Conservation (phyloP, 2,888 invertebrate genomes). For the Amblyjoppa proteus region DNA sequence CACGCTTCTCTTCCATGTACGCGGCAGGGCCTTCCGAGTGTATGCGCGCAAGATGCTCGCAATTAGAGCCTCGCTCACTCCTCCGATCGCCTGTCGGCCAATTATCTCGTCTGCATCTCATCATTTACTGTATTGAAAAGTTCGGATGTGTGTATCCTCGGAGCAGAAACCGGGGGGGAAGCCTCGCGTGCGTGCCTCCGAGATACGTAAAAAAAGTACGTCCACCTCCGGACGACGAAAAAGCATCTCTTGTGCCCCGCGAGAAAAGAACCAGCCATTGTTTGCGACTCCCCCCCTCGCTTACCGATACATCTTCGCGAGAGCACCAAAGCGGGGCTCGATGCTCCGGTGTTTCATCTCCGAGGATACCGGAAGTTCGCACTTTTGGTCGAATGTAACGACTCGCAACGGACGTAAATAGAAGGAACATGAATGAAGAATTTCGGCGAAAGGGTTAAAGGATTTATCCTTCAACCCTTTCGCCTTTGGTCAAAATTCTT, state of each 20-base stretch:
- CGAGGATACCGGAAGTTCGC: slow-evolving; percentile 43
- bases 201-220: slow-evolving; percentile 26
- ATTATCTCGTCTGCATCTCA: slow-evolving; percentile 80
- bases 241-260: slow-evolving; percentile 24
- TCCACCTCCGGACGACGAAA: slow-evolving; percentile 49
- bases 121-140: slow-evolving; percentile 73
- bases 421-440: neutral
- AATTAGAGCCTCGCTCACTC: slow-evolving; percentile 70
- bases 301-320: slow-evolving; percentile 21
- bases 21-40: neutral
- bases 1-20: slow-evolving; percentile 8
- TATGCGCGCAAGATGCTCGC: slow-evolving; percentile 73
- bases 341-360: neutral
- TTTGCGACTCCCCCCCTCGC: neutral
- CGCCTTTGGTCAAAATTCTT: no score
- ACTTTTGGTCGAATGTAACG: slow-evolving; percentile 21
- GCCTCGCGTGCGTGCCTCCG: slow-evolving; percentile 72
- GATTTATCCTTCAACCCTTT: neutral
- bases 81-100: slow-evolving; percentile 62
- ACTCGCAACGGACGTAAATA: slow-evolving; percentile 5
- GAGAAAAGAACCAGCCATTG: slow-evolving; percentile 20
- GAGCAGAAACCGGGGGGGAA: slow-evolving; percentile 68
- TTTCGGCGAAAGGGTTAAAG: neutral
- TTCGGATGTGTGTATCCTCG: slow-evolving; percentile 18
- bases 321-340: neutral